phyloP scores from a whole-genome alignment of 2,888 invertebrate species.

The Campoplex capitator region DNA sequence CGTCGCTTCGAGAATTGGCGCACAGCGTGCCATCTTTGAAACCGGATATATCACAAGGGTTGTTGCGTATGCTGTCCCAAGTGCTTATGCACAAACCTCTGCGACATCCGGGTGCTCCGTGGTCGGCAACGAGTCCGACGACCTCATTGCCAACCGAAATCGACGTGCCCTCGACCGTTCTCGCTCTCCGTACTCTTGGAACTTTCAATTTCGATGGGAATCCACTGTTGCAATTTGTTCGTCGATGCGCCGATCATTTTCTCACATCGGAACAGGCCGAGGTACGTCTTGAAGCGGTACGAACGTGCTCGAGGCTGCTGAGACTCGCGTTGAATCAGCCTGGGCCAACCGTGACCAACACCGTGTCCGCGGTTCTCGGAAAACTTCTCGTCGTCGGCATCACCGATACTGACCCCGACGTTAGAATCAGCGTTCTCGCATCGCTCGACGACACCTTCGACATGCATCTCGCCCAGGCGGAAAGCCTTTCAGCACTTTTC shows the following conservation, averaged over 20 bases:
- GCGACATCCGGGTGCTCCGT: constrained; percentile 92
- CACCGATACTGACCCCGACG: constrained; percentile 97
- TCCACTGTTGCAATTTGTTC: constrained; percentile 95
- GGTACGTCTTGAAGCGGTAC: constrained; percentile 96
- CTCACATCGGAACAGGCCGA: constrained; percentile 96
- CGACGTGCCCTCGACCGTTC: constrained; percentile 93
- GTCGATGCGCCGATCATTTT: constrained; percentile 96
- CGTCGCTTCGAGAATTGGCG: constrained; percentile 95
- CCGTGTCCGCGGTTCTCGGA: constrained; percentile 96
- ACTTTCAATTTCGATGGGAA: constrained; percentile 96
- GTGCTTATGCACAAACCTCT: constrained; percentile 94
- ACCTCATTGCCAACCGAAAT: constrained; percentile 85
- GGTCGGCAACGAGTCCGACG: constrained; percentile 85
- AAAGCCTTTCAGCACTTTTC: constrained; percentile 96
- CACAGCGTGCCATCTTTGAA: constrained; percentile 94
- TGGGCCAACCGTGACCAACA: constrained; percentile 93
- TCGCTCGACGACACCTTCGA: constrained; percentile 97
- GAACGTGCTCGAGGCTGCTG: constrained; percentile 95
- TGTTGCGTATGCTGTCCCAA: constrained; percentile 95
- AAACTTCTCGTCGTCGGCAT: constrained; percentile 97
- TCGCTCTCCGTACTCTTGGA: constrained; percentile 96
- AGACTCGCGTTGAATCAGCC: constrained; percentile 92
- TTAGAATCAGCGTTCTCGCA: constrained; percentile 95
- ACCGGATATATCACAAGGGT: constrained; percentile 95
- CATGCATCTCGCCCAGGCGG: constrained; percentile 97